phyloP scores from a whole-genome alignment of 2,113 vertebrate genomes.

The Orthonyx spaldingii region DNA sequence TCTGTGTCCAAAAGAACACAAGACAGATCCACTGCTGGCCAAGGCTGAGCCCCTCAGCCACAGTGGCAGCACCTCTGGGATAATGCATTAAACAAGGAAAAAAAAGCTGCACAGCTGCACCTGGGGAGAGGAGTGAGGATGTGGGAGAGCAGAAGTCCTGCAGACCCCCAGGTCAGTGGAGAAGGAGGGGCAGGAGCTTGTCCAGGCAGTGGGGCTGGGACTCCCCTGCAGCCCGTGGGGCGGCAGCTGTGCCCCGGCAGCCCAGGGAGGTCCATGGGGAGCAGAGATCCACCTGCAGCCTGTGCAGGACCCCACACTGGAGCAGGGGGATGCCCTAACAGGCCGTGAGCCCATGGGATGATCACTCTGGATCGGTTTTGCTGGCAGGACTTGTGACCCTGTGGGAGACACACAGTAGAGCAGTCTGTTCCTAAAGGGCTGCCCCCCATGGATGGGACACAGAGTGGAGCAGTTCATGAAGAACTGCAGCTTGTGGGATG shows the following conservation, averaged over 20 bases:
- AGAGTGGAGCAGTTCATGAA: background rate
- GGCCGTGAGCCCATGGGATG: no score
- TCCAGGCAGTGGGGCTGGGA: background rate
- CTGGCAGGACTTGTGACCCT: background rate
- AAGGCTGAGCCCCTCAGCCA: background rate
- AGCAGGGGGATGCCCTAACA: background rate
- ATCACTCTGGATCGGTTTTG: background rate
- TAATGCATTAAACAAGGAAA: background rate
- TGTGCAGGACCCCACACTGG: background rate
- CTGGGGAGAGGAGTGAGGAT: background rate
- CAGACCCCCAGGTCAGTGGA: background rate
- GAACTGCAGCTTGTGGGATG: background rate
- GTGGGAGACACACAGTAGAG: background rate
- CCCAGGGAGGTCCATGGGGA: background rate
- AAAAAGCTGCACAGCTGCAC: background rate
- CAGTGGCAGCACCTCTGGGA: background rate
- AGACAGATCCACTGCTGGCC: background rate
- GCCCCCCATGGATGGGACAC: background rate
- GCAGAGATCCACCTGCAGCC: background rate
- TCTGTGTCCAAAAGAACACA: background rate
- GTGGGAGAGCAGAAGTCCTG: background rate
- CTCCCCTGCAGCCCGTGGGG: rapidly evolving
- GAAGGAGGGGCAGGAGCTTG: background rate
- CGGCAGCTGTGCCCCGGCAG: background rate
- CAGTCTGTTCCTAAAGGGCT: background rate